These are phyloP conservation scores for Apomyelois bistriatella DNA, from an alignment of 2,888 invertebrate species.

Conservation along the genomic window DNA sequence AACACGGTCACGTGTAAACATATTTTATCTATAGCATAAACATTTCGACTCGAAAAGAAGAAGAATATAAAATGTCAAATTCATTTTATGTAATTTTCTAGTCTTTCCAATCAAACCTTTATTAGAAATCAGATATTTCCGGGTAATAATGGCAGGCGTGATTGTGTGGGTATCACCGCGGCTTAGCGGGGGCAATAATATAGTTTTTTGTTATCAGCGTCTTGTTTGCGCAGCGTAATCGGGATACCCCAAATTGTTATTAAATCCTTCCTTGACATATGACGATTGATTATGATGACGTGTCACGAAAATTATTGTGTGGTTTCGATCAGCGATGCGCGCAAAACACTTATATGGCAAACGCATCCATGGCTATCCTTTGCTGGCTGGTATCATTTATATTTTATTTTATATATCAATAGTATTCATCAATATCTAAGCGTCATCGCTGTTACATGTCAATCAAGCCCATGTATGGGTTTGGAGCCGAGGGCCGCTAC, in stretches of 20 bases:
- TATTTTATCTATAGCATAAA: too few species aligned
- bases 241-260: slow-evolving; percentile 56
- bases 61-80: neutral
- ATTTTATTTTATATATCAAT: too few species aligned
- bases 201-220: slow-evolving; percentile 52
- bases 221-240: slow-evolving; percentile 57
- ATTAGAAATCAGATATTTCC: slow-evolving; percentile 13
- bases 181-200: slow-evolving; percentile 35
- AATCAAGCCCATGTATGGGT: too few species aligned
- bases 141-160: slow-evolving; percentile 21
- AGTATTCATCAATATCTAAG: too few species aligned
- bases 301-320: neutral
- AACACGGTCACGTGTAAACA: too few species aligned
- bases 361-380: too few species aligned
- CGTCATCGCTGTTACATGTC: too few species aligned
- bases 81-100: neutral
- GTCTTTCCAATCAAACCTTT: neutral
- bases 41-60: neutral
- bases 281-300: slow-evolving; percentile 6
- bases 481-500: too few species aligned
- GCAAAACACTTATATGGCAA: too few species aligned
- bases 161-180: slow-evolving; percentile 15
- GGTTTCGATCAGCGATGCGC: neutral
- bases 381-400: too few species aligned
- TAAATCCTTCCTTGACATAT: slow-evolving; percentile 30